Conservation (phyloP, 2,797 vertebrate species). For the Scomberomorus guttatus region DNA sequence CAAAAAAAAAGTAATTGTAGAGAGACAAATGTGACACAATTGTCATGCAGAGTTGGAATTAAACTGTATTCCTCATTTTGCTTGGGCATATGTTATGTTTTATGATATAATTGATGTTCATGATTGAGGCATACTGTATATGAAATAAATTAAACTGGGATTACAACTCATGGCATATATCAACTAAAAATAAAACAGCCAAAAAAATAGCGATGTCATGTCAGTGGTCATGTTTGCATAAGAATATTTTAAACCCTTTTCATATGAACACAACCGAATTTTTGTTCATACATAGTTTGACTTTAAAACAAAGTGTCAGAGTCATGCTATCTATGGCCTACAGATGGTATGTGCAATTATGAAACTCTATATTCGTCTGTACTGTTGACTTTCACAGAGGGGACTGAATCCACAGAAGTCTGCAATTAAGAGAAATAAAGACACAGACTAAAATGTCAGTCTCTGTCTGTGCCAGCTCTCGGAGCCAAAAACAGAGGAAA, state of each 20-base stretch:
- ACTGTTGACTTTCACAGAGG: slow-evolving; percentile 37
- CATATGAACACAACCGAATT: neutral
- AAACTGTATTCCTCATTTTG: neutral
- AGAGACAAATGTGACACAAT: neutral
- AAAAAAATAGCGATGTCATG: neutral
- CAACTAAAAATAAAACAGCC: neutral
- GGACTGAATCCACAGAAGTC: slow-evolving; percentile 30
- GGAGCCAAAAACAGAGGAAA: slow-evolving; percentile 52
- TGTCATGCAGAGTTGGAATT: neutral
- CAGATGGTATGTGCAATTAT: slow-evolving; percentile 25
- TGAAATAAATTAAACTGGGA: slow-evolving; percentile 13
- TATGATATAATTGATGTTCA: neutral
- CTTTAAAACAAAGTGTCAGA: slow-evolving; percentile 22
- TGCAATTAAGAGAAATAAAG: slow-evolving; percentile 53
- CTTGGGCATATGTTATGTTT: neutral
- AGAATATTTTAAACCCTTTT: slow-evolving; percentile 6
- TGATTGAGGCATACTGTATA: neutral
- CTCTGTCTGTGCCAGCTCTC: slow-evolving; percentile 30
- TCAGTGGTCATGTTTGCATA: slow-evolving; percentile 1
- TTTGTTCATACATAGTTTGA: slow-evolving; percentile 8
- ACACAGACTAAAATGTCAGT: slow-evolving; percentile 45
- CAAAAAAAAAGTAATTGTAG: neutral
- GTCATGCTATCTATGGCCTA: slow-evolving; percentile 1
- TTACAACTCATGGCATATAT: slow-evolving; percentile 4
- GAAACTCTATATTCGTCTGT: slow-evolving; percentile 28